Percentiles rank a stretch among this genome's conserved stretches.
Conservation (phyloP, 2,797 vertebrate genomes). For the Phataginus tetradactyla region DNA sequence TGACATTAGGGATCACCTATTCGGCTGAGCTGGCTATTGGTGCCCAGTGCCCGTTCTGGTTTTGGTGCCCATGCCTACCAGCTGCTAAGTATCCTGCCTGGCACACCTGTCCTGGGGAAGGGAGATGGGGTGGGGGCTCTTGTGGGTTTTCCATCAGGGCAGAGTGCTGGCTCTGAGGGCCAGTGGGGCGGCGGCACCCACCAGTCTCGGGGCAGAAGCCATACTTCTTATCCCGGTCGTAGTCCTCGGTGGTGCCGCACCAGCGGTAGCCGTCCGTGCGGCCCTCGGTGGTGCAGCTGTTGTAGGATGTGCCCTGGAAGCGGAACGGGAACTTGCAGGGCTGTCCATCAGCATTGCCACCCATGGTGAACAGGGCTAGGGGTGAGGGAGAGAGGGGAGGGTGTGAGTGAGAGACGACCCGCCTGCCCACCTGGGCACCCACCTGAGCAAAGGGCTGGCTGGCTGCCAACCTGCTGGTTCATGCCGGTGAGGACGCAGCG, state of each 20-base stretch:
- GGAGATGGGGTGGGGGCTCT: not conserved
- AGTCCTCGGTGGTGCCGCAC: constrained; percentile 97
- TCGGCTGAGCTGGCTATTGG: accelerated
- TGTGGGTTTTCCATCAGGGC: too few relatives aligned
- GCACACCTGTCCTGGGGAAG: not conserved
- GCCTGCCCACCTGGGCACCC: not conserved
- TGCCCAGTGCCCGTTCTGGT: accelerated
- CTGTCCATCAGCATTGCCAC: constrained; percentile 94
- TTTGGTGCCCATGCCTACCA: accelerated
- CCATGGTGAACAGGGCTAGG: constrained; percentile 96
- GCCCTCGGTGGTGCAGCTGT: constrained; percentile 94
- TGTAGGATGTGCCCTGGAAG: constrained; percentile 93
- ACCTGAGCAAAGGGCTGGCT: not conserved
- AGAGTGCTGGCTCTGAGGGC: not conserved
- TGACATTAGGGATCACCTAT: not conserved
- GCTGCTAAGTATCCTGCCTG: not conserved
- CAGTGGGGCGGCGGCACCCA: constrained; percentile 62
- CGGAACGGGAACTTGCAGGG: constrained; percentile 98
- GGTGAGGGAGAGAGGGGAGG: not conserved
- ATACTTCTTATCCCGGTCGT: constrained; percentile 93
- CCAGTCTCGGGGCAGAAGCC: constrained; percentile 99
- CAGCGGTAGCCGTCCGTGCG: constrained; percentile 97
- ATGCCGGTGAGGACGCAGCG: accelerated
- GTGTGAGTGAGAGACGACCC: not conserved
- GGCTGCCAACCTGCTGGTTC: not conserved